Conservation (phyloP, 1,140 invertebrate species). For the Drosophila subobscura region DNA sequence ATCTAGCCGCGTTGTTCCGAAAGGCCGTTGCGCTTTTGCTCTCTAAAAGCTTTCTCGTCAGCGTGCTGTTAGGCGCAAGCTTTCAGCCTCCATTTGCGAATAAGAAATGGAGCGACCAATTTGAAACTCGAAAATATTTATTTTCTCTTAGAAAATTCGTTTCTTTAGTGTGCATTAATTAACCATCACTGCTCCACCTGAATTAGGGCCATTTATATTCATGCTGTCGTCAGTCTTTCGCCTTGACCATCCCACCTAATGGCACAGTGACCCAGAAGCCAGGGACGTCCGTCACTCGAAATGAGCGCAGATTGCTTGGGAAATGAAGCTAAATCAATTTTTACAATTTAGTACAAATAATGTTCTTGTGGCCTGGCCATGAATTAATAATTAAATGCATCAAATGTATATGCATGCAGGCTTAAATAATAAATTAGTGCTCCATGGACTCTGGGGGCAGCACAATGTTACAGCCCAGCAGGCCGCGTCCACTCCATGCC, state of each 20-base stretch:
- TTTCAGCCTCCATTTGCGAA: not conserved
- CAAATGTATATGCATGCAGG: conserved; percentile 23
- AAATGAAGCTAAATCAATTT: conserved; percentile 31
- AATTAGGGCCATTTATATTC: not conserved
- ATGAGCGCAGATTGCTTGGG: conserved; percentile 7
- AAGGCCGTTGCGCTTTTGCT: conserved; percentile 19
- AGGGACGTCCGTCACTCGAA: conserved; percentile 15
- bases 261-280: conserved; percentile 41
- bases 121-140: too few relatives aligned
- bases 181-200: not conserved
- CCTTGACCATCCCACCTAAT: conserved; percentile 21
- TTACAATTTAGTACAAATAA: conserved; percentile 27
- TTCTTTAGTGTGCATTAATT: not conserved
- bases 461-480: conserved; percentile 91
- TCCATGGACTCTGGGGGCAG: conserved; percentile 84
- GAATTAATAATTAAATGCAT: conserved; percentile 14
- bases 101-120: not conserved
- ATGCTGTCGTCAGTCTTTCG: not conserved
- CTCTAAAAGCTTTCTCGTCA: conserved; percentile 6
- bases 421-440: conserved; percentile 34
- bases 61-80: conserved; percentile 6
- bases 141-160: too few relatives aligned
- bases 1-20: not conserved
- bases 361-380: conserved; percentile 20
- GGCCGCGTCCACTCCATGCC: conserved; percentile 89